These are phyloP conservation scores for Anodontia alba DNA, from an alignment of 2,888 invertebrate genomes.

Conservation along the genomic window DNA sequence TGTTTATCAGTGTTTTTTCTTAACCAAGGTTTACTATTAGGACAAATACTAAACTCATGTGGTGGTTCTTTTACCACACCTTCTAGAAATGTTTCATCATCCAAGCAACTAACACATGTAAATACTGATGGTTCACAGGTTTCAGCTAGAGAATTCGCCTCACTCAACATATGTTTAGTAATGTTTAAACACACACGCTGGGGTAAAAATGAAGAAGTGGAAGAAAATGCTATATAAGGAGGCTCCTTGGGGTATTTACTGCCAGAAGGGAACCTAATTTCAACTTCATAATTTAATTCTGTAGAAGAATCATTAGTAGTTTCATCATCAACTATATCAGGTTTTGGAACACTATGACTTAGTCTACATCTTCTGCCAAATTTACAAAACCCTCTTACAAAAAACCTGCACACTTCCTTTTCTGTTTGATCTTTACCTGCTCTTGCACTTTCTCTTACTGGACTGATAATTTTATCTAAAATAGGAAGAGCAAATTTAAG, in stretches of 20 bases:
- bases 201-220: conserved; percentile 67
- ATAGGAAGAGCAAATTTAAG: conserved; percentile 70
- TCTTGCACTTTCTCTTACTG: conserved; percentile 27
- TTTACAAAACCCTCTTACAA: conserved; percentile 75
- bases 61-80: conserved; percentile 66
- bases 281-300: conserved; percentile 70
- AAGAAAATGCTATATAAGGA: conserved; percentile 78
- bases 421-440: conserved; percentile 9
- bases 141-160: conserved; percentile 70
- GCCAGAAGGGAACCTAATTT: conserved; percentile 77
- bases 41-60: conserved; percentile 67
- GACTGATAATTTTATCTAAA: conserved; percentile 62
- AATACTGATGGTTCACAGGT: conserved; percentile 76
- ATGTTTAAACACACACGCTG: conserved; percentile 76
- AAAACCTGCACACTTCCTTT: conserved; percentile 72
- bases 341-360: conserved; percentile 59
- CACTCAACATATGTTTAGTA: conserved; percentile 69
- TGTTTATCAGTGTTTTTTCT: conserved; percentile 1
- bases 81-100: conserved; percentile 72
- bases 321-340: conserved; percentile 24
- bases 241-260: conserved; percentile 78
- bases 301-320: conserved; percentile 21
- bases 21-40: conserved; percentile 40
- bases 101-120: conserved; percentile 77
- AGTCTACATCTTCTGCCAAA: conserved; percentile 74